Percentiles rank a stretch among this genome's conserved stretches.
Evolutionary conservation across 1,140 invertebrate species (phyloP).

Genomic region (Neodiprion lecontei): DNA sequence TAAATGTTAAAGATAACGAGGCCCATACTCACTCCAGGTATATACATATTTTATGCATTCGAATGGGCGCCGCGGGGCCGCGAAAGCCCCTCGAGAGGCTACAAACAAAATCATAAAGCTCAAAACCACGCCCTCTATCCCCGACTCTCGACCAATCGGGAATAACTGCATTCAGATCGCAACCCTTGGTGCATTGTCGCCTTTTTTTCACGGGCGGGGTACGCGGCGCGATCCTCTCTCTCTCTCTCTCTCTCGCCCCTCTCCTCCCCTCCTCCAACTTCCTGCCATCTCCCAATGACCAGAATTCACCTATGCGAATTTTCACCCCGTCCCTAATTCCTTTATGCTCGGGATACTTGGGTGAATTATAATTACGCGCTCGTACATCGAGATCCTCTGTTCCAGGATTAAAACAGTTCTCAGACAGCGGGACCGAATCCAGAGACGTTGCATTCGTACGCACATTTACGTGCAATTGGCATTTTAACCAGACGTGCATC

Average conservation of each 20-base stretch:
- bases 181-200: constrained; percentile 55
- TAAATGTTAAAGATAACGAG: neutral
- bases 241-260: constrained; percentile 30
- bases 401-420: no score
- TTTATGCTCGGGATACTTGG: no score
- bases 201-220: constrained; percentile 51
- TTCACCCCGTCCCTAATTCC: neutral
- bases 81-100: constrained; percentile 41
- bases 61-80: constrained; percentile 30
- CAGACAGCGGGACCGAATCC: no score
- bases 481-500: no score
- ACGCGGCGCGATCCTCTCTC: constrained; percentile 20
- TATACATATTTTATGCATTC: constrained; percentile 44
- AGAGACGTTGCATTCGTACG: no score
- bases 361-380: no score
- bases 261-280: neutral
- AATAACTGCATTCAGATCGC: constrained; percentile 57
- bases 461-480: no score
- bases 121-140: constrained; percentile 57
- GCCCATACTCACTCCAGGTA: constrained; percentile 24
- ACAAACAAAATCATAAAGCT: constrained; percentile 60
- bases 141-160: constrained; percentile 49
- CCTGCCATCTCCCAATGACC: neutral
- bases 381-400: no score
- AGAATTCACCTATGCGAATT: constrained; percentile 7